A percentile compares a stretch with the other conserved stretches of the same genome.
phyloP scores from a whole-genome alignment of 2,888 invertebrate species.

The Pollenia angustigena region DNA sequence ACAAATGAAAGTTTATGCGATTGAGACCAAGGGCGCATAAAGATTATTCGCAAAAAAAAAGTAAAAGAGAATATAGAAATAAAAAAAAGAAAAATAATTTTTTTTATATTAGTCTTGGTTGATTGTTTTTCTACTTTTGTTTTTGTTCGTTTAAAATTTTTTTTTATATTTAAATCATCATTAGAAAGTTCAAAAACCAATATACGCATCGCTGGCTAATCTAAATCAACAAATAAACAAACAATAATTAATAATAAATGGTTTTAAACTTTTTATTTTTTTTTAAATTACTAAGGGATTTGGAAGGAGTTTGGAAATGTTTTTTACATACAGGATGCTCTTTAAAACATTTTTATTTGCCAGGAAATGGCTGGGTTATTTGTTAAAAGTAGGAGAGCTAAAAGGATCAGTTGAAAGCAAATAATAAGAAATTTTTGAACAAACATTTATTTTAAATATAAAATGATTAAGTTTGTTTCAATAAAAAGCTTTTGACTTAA shows the following conservation, averaged over 20 bases:
- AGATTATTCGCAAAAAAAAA: constrained; percentile 63
- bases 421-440: constrained; percentile 20
- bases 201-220: constrained; percentile 70
- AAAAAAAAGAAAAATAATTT: constrained; percentile 24
- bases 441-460: constrained; percentile 7
- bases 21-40: constrained; percentile 65
- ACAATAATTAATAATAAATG: constrained; percentile 68
- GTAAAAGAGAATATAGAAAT: constrained; percentile 31
- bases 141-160: constrained; percentile 26
- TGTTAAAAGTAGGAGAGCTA: constrained; percentile 5
- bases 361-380: constrained; percentile 21
- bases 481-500: neutral
- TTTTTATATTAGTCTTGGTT: constrained; percentile 58
- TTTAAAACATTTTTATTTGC: constrained; percentile 7
- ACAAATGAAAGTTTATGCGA: constrained; percentile 63
- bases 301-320: neutral
- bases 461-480: constrained; percentile 10
- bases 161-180: constrained; percentile 61
- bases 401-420: constrained; percentile 9
- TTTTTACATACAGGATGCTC: neutral
- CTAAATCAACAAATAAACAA: constrained; percentile 58
- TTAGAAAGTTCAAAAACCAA: constrained; percentile 70
- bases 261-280: constrained; percentile 41
- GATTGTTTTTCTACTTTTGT: constrained; percentile 61
- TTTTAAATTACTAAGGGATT: neutral